Conservation (phyloP, 2,888 invertebrate genomes). For the Dusona sp. region DNA sequence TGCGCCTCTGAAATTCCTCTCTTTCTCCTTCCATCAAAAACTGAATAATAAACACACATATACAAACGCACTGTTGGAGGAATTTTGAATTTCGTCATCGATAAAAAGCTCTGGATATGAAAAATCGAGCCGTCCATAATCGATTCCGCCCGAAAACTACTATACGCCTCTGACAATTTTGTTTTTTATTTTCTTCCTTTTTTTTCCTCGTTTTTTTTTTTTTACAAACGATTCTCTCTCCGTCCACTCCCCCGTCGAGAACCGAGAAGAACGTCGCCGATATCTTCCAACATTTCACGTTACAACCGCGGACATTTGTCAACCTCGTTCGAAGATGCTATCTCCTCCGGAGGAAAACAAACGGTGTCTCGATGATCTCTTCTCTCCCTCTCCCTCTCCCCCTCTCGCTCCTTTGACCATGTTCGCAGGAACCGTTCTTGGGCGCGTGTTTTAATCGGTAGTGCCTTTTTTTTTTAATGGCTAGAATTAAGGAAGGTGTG, state of each 20-base stretch:
- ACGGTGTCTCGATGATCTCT: slow-evolving; percentile 12
- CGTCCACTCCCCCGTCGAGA: slow-evolving; percentile 35
- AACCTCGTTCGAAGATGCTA: slow-evolving; percentile 66
- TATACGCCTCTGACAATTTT: slow-evolving; percentile 20
- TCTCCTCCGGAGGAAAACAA: slow-evolving; percentile 47
- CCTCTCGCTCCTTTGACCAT: not conserved
- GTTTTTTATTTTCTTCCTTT: not conserved
- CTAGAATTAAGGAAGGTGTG: slow-evolving; percentile 1
- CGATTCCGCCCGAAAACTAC: slow-evolving; percentile 26
- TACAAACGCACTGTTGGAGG: not conserved
- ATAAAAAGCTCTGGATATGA: slow-evolving; percentile 41
- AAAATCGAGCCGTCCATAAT: slow-evolving; percentile 3
- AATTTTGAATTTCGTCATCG: slow-evolving; percentile 33
- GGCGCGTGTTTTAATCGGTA: slow-evolving; percentile 18
- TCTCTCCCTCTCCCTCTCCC: not conserved
- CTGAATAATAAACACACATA: not conserved
- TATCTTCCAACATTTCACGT: slow-evolving; percentile 63
- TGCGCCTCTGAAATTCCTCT: slow-evolving; percentile 38
- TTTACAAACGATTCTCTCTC: not conserved
- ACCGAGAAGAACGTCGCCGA: slow-evolving; percentile 39
- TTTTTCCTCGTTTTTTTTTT: not conserved
- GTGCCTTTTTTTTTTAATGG: slow-evolving; percentile 3
- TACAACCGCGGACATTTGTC: slow-evolving; percentile 67
- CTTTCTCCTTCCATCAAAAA: not conserved
- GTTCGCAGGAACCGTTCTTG: slow-evolving; percentile 8